These are phyloP conservation scores for Sinocyclocheilus rhinocerous DNA, from an alignment of 2,113 vertebrate species.

Conservation along the genomic window DNA sequence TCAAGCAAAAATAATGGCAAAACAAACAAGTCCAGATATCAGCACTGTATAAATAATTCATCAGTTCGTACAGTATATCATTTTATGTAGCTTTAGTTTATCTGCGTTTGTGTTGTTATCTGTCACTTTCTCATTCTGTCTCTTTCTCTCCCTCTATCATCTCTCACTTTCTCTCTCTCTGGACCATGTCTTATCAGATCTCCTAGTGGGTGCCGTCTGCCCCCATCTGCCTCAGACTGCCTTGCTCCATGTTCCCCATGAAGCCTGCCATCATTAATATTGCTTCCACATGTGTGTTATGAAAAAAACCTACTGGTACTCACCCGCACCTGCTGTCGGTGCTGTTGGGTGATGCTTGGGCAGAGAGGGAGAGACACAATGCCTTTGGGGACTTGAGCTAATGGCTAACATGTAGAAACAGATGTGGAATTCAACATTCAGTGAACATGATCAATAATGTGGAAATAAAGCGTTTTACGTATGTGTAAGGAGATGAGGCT, in stretches of 20 bases:
- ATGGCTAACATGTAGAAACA: background rate
- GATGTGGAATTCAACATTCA: background rate
- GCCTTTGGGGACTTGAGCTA: background rate
- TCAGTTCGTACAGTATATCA: background rate
- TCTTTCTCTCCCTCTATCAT: background rate
- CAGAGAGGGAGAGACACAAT: background rate
- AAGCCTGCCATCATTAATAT: slow-evolving; percentile 7
- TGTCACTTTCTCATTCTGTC: slow-evolving; percentile 2
- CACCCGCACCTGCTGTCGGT: background rate
- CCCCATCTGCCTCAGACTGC: slow-evolving; percentile 26
- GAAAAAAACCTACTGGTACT: background rate
- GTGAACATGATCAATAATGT: background rate
- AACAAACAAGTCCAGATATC: background rate
- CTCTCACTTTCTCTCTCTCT: slow-evolving; percentile 3
- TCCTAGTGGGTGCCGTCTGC: slow-evolving; percentile 32
- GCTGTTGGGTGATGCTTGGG: background rate
- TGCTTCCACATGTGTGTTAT: slow-evolving; percentile 9
- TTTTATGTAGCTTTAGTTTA: background rate
- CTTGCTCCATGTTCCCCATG: background rate
- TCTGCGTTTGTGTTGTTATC: background rate
- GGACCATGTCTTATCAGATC: background rate
- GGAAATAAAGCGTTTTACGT: background rate
- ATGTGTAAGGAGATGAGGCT: background rate
- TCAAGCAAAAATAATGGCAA: slow-evolving; percentile 12
- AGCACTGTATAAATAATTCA: background rate